A percentile compares a stretch with the other conserved stretches of the same genome.
Evolutionary conservation across 2,797 vertebrate species (phyloP).

Genomic region (Halcyon chelicuti): DNA sequence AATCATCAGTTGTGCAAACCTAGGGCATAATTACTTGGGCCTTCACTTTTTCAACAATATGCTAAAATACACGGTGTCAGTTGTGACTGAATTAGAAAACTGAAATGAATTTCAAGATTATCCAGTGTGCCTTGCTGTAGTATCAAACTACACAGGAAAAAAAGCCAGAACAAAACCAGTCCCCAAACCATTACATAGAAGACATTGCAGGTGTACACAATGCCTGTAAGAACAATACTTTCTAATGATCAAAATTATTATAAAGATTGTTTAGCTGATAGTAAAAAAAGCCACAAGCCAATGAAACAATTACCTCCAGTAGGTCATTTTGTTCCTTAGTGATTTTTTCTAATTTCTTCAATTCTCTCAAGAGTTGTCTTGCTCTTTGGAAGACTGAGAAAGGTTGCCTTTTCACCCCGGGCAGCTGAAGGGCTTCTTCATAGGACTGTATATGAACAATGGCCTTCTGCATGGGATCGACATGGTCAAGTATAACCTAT

Average conservation of each 20-base stretch:
- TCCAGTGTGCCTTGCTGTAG: not conserved
- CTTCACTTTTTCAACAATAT: not conserved
- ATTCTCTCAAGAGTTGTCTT: slow-evolving; percentile 80
- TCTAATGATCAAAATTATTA: not conserved
- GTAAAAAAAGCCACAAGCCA: not conserved
- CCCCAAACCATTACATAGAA: not conserved
- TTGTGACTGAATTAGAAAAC: not conserved
- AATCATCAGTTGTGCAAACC: not conserved
- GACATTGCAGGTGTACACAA: not conserved
- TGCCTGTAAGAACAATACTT: not conserved
- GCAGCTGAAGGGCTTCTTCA: slow-evolving; percentile 82
- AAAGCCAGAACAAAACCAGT: not conserved
- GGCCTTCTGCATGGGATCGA: slow-evolving; percentile 86
- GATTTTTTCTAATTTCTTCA: slow-evolving; percentile 88
- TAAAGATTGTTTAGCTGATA: not conserved
- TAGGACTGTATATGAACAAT: slow-evolving; percentile 86
- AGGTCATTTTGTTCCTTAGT: slow-evolving; percentile 81
- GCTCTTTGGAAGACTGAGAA: slow-evolving; percentile 85
- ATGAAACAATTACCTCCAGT: slow-evolving; percentile 81
- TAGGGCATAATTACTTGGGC: not conserved
- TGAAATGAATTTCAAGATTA: not conserved
- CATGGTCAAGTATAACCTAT: slow-evolving; percentile 84
- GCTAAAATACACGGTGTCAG: not conserved
- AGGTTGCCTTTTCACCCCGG: slow-evolving; percentile 80
- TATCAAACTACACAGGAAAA: not conserved